Evolutionary conservation across 2,797 vertebrate species (phyloP).

Genomic region (Heterohyrax brucei): DNA sequence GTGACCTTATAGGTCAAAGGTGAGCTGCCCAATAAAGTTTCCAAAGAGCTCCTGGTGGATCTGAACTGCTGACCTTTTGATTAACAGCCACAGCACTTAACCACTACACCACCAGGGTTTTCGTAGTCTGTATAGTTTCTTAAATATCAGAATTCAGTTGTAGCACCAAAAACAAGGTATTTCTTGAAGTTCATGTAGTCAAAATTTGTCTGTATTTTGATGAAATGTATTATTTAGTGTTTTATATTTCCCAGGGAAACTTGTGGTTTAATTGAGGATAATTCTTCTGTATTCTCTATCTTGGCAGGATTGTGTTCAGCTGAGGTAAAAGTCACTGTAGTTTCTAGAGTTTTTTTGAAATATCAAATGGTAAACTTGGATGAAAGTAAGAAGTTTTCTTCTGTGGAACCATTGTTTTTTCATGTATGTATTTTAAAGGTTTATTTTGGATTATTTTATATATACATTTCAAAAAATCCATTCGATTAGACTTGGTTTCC

Average conservation of each 20-base stretch:
- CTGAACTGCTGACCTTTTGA: too few relatives aligned
- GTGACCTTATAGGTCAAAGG: too few relatives aligned
- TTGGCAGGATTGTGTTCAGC: conserved; percentile 57
- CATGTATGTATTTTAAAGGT: conserved; percentile 47
- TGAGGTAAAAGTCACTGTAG: conserved; percentile 45
- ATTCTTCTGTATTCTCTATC: conserved; percentile 70
- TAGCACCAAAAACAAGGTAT: neutral
- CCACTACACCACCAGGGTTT: too few relatives aligned
- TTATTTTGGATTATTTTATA: conserved; percentile 42
- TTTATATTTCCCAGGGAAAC: conserved; percentile 60
- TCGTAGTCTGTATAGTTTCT: neutral
- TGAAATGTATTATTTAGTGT: conserved; percentile 30
- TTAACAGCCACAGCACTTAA: too few relatives aligned
- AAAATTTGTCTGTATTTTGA: conserved; percentile 43
- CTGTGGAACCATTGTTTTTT: neutral
- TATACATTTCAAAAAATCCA: neutral
- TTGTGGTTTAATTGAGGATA: conserved; percentile 58
- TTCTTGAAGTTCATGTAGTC: conserved; percentile 22
- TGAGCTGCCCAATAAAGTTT: too few relatives aligned
- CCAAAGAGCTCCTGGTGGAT: too few relatives aligned
- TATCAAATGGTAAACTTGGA: conserved; percentile 26
- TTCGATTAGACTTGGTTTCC: neutral
- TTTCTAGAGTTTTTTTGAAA: conserved; percentile 59
- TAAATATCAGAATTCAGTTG: conserved; percentile 12
- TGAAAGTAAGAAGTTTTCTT: conserved; percentile 36